A percentile compares a stretch with the other conserved stretches of the same genome.
These are phyloP conservation scores for Drosophila cracens DNA, from an alignment of 2,888 invertebrate genomes.

Conservation along the genomic window DNA sequence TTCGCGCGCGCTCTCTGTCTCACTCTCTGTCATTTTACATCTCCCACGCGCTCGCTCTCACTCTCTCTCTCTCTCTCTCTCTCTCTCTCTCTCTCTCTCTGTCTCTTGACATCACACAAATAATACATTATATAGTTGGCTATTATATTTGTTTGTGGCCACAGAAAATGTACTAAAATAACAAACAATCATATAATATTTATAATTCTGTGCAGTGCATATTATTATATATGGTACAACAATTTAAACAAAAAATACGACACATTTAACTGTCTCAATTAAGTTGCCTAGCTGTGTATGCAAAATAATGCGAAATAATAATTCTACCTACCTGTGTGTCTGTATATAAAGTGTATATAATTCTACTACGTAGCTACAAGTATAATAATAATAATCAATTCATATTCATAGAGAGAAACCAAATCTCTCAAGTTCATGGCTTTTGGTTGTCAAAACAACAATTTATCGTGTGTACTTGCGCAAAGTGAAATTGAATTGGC, in stretches of 20 bases:
- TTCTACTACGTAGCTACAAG: conserved; percentile 1
- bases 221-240: background rate
- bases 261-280: conserved; percentile 18
- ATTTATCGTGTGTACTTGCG: conserved; percentile 40
- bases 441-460: conserved; percentile 68
- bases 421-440: conserved; percentile 69
- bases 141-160: conserved; percentile 45
- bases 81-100: conserved; percentile 13
- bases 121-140: conserved; percentile 50
- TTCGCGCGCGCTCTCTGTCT: conserved; percentile 30
- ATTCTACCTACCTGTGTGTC: conserved; percentile 5
- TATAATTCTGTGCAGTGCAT: conserved; percentile 29
- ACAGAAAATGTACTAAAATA: conserved; percentile 51
- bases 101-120: conserved; percentile 57
- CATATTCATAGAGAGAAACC: conserved; percentile 34
- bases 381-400: conserved; percentile 51
- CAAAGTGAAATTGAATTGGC: conserved; percentile 54
- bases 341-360: background rate
- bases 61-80: conserved; percentile 35
- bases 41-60: conserved; percentile 71
- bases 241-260: conserved; percentile 1
- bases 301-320: conserved; percentile 17
- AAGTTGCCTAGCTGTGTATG: conserved; percentile 16
- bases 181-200: conserved; percentile 18
- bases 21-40: conserved; percentile 30